Conservation (phyloP, 2,888 invertebrate species). For the Sphecodes monilicornis region DNA sequence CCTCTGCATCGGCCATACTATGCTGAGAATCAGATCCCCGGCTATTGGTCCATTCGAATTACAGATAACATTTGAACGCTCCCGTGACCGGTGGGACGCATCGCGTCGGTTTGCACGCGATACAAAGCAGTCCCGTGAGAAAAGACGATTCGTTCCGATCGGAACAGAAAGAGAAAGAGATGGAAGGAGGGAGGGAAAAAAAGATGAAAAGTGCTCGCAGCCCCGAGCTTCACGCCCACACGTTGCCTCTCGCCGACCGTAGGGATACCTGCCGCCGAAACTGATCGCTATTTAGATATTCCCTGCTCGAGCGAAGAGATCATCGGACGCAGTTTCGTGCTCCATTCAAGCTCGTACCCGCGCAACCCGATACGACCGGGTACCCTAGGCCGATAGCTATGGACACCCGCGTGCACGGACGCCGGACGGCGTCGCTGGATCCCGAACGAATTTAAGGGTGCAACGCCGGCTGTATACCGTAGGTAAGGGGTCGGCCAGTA, state of each 20-base stretch:
- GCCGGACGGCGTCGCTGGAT: constrained; percentile 19
- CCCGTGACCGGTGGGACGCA: neutral
- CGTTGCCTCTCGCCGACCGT: constrained; percentile 26
- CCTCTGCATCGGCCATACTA: neutral
- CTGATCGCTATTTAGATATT: constrained; percentile 72
- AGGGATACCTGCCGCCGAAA: constrained; percentile 58
- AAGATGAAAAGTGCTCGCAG: neutral
- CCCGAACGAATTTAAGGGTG: constrained; percentile 65
- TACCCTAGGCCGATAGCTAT: neutral
- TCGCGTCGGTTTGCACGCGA: constrained; percentile 37
- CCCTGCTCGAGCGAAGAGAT: constrained; percentile 42
- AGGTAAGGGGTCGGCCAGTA: constrained; percentile 77
- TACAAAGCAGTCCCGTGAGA: constrained; percentile 61
- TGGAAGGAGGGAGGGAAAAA: neutral
- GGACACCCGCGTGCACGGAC: neutral
- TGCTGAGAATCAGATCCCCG: neutral
- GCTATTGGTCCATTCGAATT: constrained; percentile 24
- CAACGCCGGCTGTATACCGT: constrained; percentile 61
- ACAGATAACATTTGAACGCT: constrained; percentile 21
- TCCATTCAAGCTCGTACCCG: constrained; percentile 33
- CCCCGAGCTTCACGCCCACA: constrained; percentile 59
- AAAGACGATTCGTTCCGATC: constrained; percentile 44
- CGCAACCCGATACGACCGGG: constrained; percentile 34
- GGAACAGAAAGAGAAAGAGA: neutral
- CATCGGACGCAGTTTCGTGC: constrained; percentile 45